Evolutionary conservation across 2,113 vertebrate species (phyloP).

Genomic region (Clupea harengus): DNA sequence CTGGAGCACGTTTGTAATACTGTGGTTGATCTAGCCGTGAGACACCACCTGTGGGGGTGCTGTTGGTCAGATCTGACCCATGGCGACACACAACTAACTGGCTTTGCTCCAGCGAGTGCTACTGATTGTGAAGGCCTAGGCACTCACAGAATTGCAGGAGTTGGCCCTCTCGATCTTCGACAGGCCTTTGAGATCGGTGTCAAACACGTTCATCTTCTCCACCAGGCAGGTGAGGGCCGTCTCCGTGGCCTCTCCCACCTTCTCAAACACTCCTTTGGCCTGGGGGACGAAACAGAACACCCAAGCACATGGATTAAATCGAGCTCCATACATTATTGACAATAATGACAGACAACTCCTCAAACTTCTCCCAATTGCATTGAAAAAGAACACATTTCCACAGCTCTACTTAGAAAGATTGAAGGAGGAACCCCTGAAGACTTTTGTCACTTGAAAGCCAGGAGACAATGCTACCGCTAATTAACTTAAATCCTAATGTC

Average conservation of each 20-base stretch:
- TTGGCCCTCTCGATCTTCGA: slow-evolving; percentile 86
- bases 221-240: slow-evolving; percentile 86
- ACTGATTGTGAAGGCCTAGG: no score
- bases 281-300: slow-evolving; percentile 43
- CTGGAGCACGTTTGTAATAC: neutral
- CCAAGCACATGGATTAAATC: neutral
- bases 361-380: no score
- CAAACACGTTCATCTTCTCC: slow-evolving; percentile 96
- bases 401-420: no score
- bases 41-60: neutral
- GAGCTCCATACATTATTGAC: neutral
- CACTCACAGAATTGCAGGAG: slow-evolving; percentile 83
- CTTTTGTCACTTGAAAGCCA: neutral
- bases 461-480: neutral
- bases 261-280: slow-evolving; percentile 87
- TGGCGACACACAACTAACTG: neutral
- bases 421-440: neutral
- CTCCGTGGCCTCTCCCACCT: slow-evolving; percentile 91
- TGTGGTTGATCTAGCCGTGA: neutral
- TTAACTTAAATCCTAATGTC: neutral
- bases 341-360: neutral
- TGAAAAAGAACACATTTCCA: neutral
- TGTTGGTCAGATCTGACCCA: neutral
- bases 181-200: slow-evolving; percentile 77
- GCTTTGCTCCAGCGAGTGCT: neutral